Base-by-base conservation (phyloP, 2,113 vertebrate genomes). In the Uropsilus gracilis region DNA sequence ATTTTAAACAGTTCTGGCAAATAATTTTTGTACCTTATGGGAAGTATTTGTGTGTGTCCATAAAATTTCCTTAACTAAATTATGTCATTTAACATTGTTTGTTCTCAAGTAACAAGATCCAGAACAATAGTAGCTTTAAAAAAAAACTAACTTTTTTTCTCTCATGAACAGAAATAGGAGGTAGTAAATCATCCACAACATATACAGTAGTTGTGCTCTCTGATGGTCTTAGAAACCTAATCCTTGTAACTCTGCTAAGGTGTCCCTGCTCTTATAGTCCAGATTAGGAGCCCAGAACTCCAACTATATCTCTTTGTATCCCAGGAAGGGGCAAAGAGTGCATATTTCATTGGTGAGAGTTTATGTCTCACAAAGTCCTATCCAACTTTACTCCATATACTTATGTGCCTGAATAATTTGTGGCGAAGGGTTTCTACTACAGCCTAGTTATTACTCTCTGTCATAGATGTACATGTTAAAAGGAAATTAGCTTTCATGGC, bases 91-190 rank as follows among this genome's bases (percentile, higher is more conserved):
- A 68, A 28, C 12, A 18, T 72, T 84, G 13, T 80, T 94, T 77
- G 18, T 86, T 86, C 92, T 44, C 48, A 78, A 92, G 32, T 94
- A 94, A 55, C 53, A 77, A 94, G 89, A 57, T 68, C 80, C 42
- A 32, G 57, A 86, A 76, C 87, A 77, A 18, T 5, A 44, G 6
- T 69, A 71, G 39, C 42, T 88, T 96, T n/a, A n/a, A 73, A 50
- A 82, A 59, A 77, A 85, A 94, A 89, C 22, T 34, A 17, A 81
- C 57, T 5, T 75, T 68, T 82, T 61, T 92, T 94, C 86, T 94
- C 86, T 83, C 26, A 69, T 64, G 6, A 13, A 11, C 7, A 89
- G 57, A 92, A 81, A 63, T 48, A 28, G 11, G 44, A 76, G 63
- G 26, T 59, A 22, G 42, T 50, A 34, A 83, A 44, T 46, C 13